These are phyloP conservation scores for Patella caerulea DNA, from an alignment of 2,888 invertebrate species.

Conservation along the genomic window DNA sequence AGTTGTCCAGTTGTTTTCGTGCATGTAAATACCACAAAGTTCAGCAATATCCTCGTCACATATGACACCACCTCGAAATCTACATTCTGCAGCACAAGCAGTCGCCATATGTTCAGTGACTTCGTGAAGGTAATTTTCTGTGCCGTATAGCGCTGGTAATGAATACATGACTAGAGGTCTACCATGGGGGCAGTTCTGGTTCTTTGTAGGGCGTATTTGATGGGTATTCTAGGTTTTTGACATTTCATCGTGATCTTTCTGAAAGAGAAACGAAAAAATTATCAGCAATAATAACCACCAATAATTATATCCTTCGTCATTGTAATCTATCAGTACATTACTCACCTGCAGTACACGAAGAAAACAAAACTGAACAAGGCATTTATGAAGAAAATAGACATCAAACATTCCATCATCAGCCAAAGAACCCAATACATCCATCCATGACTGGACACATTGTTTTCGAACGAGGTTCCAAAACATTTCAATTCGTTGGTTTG, in stretches of 20 bases:
- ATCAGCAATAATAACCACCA: too few species aligned
- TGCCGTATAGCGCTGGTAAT: not conserved
- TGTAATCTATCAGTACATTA: not conserved
- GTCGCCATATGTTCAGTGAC: too few species aligned
- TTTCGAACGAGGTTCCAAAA: not conserved
- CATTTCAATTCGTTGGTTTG: constrained; percentile 1
- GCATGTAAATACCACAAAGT: too few species aligned
- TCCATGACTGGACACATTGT: constrained; percentile 1
- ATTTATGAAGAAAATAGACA: not conserved
- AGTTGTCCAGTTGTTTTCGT: too few species aligned
- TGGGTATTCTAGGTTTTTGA: not conserved
- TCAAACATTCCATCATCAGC: not conserved
- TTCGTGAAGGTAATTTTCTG: not conserved
- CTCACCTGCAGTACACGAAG: not conserved
- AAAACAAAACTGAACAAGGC: not conserved
- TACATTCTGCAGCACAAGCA: too few species aligned
- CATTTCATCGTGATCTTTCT: not conserved
- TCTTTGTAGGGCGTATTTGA: not conserved
- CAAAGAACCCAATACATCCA: not conserved
- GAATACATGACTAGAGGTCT: not conserved
- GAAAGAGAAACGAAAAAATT: not conserved
- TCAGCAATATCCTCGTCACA: too few species aligned
- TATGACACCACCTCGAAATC: too few species aligned
- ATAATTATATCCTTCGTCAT: too few species aligned
- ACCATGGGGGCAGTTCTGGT: not conserved